phyloP scores from a whole-genome alignment of 2,888 invertebrate genomes.

The Chymomyza caudatula region DNA sequence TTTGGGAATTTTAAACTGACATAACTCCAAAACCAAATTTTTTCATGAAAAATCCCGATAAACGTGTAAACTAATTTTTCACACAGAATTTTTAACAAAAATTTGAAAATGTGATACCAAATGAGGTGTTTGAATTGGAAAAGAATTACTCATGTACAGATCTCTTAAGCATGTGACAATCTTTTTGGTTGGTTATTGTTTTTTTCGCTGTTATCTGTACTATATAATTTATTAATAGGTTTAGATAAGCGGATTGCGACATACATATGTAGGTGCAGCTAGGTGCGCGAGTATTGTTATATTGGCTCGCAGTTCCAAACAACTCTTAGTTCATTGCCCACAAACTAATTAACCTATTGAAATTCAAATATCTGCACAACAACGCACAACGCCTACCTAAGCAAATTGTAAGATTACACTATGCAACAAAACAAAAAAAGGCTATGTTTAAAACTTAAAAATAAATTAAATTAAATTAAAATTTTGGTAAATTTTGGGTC shows the following conservation, averaged over 20 bases:
- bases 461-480: too few species aligned
- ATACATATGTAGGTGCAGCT: not conserved
- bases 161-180: conserved; percentile 5
- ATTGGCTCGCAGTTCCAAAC: conserved; percentile 34
- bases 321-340: not conserved
- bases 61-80: too few species aligned
- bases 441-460: too few species aligned
- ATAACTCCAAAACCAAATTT: too few species aligned
- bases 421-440: too few species aligned
- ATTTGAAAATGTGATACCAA: too few species aligned
- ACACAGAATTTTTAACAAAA: too few species aligned
- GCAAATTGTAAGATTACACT: conserved; percentile 21
- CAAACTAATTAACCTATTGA: conserved; percentile 64
- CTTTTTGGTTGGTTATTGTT: conserved; percentile 11
- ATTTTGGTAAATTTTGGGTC: too few species aligned
- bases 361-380: conserved; percentile 60
- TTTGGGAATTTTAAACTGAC: too few species aligned
- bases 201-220: conserved; percentile 9
- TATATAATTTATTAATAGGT: conserved; percentile 12
- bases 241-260: not conserved
- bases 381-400: conserved; percentile 48
- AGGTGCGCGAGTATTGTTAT: conserved; percentile 46
- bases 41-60: too few species aligned
- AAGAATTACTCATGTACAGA: conserved; percentile 19
- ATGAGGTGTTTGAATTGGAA: conserved; percentile 22